Base-by-base conservation (phyloP, 1,140 invertebrate genomes). In the Lanistes nyassanus region DNA sequence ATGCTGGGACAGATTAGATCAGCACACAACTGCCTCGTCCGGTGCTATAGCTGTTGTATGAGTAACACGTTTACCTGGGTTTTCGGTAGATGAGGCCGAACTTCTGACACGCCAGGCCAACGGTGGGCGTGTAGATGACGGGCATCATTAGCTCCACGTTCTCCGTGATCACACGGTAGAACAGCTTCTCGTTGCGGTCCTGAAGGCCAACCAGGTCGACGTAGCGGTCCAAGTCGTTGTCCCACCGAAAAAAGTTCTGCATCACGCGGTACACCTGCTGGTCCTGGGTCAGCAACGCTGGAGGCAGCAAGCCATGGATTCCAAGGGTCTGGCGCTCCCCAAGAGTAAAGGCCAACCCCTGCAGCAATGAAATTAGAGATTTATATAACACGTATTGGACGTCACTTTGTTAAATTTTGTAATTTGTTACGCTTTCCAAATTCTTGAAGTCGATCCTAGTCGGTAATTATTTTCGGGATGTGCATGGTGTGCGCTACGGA, bases 51-150 rank as follows among this genome's bases (percentile, higher is more conserved):
- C n/a, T n/a, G n/a, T n/a, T n/a, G n/a, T n/a, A n/a, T n/a, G n/a
- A n/a, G n/a, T n/a, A n/a, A n/a, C n/a, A n/a, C n/a, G n/a, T n/a
- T 47, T 81, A 92, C 91, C 96, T 93, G 0, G 98, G 97, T 87
- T 97, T 92, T 70, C 96, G 92, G 86, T 96, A 99, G 85, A 98
- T 96, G 47, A 97, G 92, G 51, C 97, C 97, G 84, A 97, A 99
- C 84, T 97, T 97, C 90, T 98, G 96, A 88, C 98, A 99, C 0
- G 98, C 98, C 80, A 96, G 90, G 0, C 98, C 98, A 9, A 99
- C 98, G 3, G 97, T 98, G 2, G 98, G 98, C 0, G 97, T 99
- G 89, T 99, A 99, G 13, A 99, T 96, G 84, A 99, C 95, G 0
- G 98, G 98, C 94, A 99, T 96, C 90, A 98, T 94, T 82, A 95